Percentiles rank a stretch among this genome's conserved stretches.
phyloP scores from a whole-genome alignment of 2,797 vertebrate genomes.

The Alectoris magna region DNA sequence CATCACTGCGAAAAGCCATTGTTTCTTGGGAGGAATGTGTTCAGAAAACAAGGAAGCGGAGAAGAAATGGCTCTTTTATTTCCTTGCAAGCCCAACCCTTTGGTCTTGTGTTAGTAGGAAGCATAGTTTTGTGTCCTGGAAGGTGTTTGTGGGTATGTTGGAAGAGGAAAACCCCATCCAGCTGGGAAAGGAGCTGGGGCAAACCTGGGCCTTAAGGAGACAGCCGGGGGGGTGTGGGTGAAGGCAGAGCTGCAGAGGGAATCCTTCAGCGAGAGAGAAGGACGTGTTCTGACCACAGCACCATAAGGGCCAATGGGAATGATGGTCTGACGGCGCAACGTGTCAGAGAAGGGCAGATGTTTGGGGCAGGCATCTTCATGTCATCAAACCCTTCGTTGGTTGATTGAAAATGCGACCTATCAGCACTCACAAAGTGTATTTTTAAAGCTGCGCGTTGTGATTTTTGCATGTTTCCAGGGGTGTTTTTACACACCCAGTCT shows the following conservation, averaged over 20 bases:
- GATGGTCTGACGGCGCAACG: not conserved
- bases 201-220: not conserved
- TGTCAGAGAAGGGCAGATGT: not conserved
- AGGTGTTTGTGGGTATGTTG: accelerated
- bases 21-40: not conserved
- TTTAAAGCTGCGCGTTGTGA: accelerated
- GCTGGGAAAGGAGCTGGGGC: accelerated
- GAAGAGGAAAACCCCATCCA: not conserved
- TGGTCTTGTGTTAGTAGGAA: not conserved
- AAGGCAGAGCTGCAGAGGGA: not conserved
- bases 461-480: accelerated
- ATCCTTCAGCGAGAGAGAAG: not conserved
- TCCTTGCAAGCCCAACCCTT: not conserved
- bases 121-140: not conserved
- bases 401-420: not conserved
- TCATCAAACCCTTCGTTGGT: not conserved
- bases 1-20: accelerated
- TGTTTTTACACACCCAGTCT: not conserved
- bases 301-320: not conserved
- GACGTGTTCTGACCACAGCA: not conserved
- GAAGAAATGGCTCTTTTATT: not conserved
- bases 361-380: not conserved
- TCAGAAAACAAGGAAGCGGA: not conserved
- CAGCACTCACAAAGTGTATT: not conserved
- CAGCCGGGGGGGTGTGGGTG: not conserved